A percentile compares a stretch with the other conserved stretches of the same genome.
phyloP scores from a whole-genome alignment of 2,113 vertebrate species.

The Phainopepla nitens region DNA sequence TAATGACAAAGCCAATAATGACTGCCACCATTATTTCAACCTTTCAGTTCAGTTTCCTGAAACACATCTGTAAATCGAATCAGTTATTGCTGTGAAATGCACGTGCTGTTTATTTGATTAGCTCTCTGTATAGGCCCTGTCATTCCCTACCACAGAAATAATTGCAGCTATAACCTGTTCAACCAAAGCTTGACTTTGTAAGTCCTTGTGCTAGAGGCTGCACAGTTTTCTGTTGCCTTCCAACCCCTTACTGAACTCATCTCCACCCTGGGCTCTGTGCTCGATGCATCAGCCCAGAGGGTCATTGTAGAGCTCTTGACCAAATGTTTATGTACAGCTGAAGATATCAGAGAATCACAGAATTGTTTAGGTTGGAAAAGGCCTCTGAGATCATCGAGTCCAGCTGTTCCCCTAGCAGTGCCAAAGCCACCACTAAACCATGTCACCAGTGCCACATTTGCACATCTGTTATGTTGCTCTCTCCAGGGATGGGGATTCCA shows the following conservation, averaged over 20 bases:
- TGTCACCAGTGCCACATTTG: not conserved
- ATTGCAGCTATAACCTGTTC: not conserved
- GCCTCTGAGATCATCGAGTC: not conserved
- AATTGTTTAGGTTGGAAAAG: not conserved
- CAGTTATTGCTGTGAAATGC: not conserved
- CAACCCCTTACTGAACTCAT: fast-evolving
- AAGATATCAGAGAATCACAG: not conserved
- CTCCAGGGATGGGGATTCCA: not conserved
- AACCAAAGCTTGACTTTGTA: not conserved
- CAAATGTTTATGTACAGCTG: not conserved
- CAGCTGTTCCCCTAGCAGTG: not conserved
- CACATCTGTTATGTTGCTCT: not conserved
- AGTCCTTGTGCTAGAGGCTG: not conserved
- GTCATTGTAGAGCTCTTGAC: fast-evolving
- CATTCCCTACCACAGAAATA: not conserved
- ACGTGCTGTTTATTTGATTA: not conserved
- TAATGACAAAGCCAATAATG: not conserved
- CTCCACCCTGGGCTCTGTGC: not conserved
- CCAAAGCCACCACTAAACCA: not conserved
- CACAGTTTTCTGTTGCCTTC: not conserved
- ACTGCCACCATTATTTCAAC: not conserved
- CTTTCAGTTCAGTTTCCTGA: not conserved
- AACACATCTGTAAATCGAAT: not conserved
- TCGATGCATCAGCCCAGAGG: fast-evolving
- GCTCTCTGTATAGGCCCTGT: not conserved